Evolutionary conservation across 2,888 invertebrate species (phyloP).

Genomic region (Sinelater perroti): DNA sequence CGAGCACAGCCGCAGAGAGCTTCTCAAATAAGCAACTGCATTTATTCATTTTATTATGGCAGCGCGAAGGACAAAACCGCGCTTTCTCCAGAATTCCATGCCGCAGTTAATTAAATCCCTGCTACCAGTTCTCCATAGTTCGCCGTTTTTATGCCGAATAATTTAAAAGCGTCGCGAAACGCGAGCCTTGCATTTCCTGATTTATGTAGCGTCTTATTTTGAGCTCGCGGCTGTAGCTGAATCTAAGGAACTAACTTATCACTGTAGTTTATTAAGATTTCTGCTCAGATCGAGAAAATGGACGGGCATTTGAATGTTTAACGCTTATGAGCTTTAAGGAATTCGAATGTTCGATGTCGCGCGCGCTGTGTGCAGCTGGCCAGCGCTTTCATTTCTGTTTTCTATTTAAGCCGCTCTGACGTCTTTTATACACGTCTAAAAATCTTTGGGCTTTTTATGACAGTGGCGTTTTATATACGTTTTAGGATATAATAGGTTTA

Average conservation of each 20-base stretch:
- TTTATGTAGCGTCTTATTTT: too few relatives aligned
- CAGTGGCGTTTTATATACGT: conserved; percentile 4
- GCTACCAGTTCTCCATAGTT: not conserved
- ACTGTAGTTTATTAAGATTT: too few relatives aligned
- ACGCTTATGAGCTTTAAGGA: too few relatives aligned
- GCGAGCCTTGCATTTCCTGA: not conserved
- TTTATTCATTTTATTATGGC: not conserved
- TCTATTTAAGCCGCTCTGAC: not conserved
- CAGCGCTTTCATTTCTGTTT: not conserved
- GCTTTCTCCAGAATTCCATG: not conserved
- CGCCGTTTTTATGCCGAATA: not conserved
- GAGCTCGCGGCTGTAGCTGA: too few relatives aligned
- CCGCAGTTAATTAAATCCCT: conserved; percentile 1
- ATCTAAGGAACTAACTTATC: too few relatives aligned
- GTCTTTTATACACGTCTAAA: not conserved
- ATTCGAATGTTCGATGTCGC: too few relatives aligned
- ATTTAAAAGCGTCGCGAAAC: not conserved
- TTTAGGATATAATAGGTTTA: conserved; percentile 1
- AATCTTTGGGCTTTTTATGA: not conserved
- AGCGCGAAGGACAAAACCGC: not conserved
- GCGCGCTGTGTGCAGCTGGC: too few relatives aligned
- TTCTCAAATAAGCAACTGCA: not conserved
- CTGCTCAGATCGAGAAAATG: too few relatives aligned
- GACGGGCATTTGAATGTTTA: too few relatives aligned
- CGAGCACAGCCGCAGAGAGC: not conserved